Base-by-base conservation (phyloP, 1,140 invertebrate genomes). In the Apis dorsata region DNA sequence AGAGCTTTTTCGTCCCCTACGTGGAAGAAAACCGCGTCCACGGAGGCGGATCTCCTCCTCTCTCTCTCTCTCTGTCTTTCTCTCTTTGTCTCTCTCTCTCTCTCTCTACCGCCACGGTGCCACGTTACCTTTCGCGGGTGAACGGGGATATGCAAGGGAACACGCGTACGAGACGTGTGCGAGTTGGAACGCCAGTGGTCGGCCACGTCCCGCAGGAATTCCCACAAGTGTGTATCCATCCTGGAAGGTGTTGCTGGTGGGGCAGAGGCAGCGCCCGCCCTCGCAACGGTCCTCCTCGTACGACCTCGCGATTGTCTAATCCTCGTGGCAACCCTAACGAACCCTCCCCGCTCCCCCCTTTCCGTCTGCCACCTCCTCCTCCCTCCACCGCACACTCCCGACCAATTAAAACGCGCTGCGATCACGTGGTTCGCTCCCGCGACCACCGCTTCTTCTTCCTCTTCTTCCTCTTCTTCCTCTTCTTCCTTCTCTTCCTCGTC, bases 391-490 rank as follows among this genome's bases (percentile, higher is more conserved):
- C 62, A 34, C 79, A 76, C 86, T 90, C 89, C 90, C 91, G 90
- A 91, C 93, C 93, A 94, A 93, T 94, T 93, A 93, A 94, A 94
- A 93, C 86, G 90, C 90, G 83, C 91, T 90, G 84, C 90, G 85
- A 89, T 93, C 93, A 93, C 93, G 93, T 93, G 93, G 90, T 89
- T 73, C 74, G 62, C 70, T 84, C 51, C 78, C 81, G 79, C 74
- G 72, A 69, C 69, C 73, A 62, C 69, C 24, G 60, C 66, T 59
- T 17, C 76, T 17, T 55, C 72, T 62, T 81, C 86, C 79, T 84
- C 86, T 59, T 87, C 83, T 62, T 88, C 76, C 66, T 82, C 83
- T 59, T 85, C 80, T 68, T 60, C 75, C 59, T 68, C 59, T 17
- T 59, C 55, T 65, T 83, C 28, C 57, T 44, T 66, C 10, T 79